These are phyloP conservation scores for Anseranas semipalmata DNA, from an alignment of 2,113 vertebrate species.

Conservation along the genomic window DNA sequence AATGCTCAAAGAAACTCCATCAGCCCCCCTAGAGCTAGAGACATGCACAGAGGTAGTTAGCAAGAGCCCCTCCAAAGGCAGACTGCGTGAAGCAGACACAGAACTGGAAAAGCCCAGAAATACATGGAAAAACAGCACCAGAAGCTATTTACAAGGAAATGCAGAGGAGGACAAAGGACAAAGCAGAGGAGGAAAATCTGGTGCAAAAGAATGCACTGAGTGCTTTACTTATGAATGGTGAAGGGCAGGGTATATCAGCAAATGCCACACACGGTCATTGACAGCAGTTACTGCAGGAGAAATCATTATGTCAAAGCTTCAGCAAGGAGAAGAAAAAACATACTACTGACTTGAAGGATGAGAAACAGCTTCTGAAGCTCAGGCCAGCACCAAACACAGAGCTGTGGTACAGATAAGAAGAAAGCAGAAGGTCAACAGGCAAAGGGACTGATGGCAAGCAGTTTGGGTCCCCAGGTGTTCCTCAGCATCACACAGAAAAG, in stretches of 20 bases:
- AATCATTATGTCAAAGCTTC: not conserved
- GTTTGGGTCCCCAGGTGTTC: not conserved
- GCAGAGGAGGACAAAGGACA: slow-evolving; percentile 63
- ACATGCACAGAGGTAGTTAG: not conserved
- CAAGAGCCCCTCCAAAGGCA: not conserved
- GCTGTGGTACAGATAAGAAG: not conserved
- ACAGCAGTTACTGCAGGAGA: not conserved
- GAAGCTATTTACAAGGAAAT: slow-evolving; percentile 50
- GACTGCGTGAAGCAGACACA: not conserved
- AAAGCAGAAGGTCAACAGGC: not conserved
- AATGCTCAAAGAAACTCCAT: not conserved
- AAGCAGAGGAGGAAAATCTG: slow-evolving; percentile 61
- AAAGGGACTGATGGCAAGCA: not conserved
- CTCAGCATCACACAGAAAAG: not conserved
- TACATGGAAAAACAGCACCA: slow-evolving; percentile 34
- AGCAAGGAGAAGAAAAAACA: not conserved
- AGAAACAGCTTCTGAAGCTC: not conserved
- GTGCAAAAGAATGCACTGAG: not conserved
- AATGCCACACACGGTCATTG: not conserved
- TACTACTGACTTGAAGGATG: not conserved
- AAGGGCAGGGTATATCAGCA: not conserved
- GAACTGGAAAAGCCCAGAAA: not conserved
- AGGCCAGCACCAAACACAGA: not conserved
- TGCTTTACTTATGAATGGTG: not conserved
- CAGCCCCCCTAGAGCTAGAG: not conserved